phyloP scores from a whole-genome alignment of 1,140 invertebrate genomes.

The Pseudoatta argentina region DNA sequence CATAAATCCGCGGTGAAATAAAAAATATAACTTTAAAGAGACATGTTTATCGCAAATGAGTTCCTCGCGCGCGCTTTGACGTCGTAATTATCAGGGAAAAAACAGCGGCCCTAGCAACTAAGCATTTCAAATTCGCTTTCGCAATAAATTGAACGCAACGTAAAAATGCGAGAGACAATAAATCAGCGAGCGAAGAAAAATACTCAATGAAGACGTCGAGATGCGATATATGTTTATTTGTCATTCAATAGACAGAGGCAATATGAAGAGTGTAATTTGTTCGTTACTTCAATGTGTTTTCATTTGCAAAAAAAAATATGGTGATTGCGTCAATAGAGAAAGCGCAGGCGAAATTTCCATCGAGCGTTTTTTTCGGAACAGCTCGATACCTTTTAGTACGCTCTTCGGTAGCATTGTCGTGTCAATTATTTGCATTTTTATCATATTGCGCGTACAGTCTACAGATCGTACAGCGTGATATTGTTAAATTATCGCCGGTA shows the following conservation, averaged over 20 bases:
- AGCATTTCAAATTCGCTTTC: constrained; percentile 8
- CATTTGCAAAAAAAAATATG: background rate
- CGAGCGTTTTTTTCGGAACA: background rate
- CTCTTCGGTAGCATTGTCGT: background rate
- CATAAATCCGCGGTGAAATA: background rate
- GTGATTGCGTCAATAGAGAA: background rate
- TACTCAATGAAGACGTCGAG: background rate
- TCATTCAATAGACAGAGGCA: background rate
- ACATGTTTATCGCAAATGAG: constrained; percentile 1
- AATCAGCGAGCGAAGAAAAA: constrained; percentile 1
- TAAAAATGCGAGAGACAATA: background rate
- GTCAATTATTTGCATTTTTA: constrained; percentile 10
- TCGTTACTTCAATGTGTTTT: background rate
- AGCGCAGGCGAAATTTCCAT: background rate
- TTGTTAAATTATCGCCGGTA: constrained; percentile 7
- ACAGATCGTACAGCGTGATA: constrained; percentile 21
- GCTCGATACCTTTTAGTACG: background rate
- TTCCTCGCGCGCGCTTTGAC: background rate
- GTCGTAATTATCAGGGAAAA: constrained; percentile 8
- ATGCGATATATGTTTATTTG: too few species aligned
- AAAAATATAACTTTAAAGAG: background rate
- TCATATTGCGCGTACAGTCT: background rate
- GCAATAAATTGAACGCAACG: background rate
- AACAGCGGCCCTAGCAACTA: background rate
- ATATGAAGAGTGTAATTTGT: background rate